Evolutionary conservation across 2,888 invertebrate species (phyloP), one percentile per base, ranked within the genome.

Genomic region (Lasioglossum calceatum): DNA sequence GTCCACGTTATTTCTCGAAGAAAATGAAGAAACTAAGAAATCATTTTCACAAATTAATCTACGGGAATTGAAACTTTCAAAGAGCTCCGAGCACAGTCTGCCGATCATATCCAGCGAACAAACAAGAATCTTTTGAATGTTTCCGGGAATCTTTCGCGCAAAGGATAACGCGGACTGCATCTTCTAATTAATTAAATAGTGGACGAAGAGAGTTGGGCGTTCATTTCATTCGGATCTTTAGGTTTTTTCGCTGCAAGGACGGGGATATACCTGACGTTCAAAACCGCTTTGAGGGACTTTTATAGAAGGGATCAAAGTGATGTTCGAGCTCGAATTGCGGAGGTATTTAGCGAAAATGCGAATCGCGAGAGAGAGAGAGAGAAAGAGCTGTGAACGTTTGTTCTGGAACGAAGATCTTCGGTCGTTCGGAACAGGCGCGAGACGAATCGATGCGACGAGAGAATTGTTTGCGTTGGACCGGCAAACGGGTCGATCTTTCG

Each of bases 361-460:
- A 58, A 58, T 54, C 23, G 54, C 8, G 23, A 32, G 61, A 61
- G 42, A 44, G 12, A 44, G 42, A n/a, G n/a, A n/a, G n/a, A n/a
- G n/a, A n/a, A n/a, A n/a, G n/a, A 14, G 23, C 19, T 19, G 32
- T 2, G 19, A n/a, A 58, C 58, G 70, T 8, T 70, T 36, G 39
- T 36, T 39, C 67, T 16, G 0, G 67, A 67, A 32, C 32, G 16
- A 32, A 64, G 12, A 47, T 58, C 10, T 75, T 50, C 4, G 27
- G 14, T 75, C 70, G 58, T 61, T 42, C 16, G 54, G 58, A 81
- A 47, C 36, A 58, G 58, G 47, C 82, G 58, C 58, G 39, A 23
- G 23, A 16, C 39, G 71, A 83, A 82, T 83, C 71, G 82, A 81
- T 82, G 16, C 47, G 61, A 8, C 61, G 27, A 32, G 76, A 32